Evolutionary conservation across 2,888 invertebrate genomes (phyloP).

Genomic region (Molorchus minor): DNA sequence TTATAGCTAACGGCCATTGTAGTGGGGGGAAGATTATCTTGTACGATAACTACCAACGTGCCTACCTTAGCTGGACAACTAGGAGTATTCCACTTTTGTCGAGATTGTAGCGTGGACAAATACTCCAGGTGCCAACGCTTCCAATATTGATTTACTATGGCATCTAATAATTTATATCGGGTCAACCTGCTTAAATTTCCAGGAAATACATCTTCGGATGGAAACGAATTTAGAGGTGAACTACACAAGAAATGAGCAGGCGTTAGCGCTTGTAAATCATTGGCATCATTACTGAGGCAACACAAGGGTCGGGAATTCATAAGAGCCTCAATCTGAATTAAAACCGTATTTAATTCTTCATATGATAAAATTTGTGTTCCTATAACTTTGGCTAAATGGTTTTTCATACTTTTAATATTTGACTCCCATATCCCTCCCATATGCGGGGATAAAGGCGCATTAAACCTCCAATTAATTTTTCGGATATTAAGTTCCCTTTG

Average conservation of each 20-base stretch:
- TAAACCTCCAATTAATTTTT: background rate
- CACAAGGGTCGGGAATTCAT: background rate
- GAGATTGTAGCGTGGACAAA: constrained; percentile 13
- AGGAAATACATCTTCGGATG: background rate
- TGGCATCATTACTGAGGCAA: constrained; percentile 8
- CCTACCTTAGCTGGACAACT: constrained; percentile 3
- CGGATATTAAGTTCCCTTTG: too few species aligned
- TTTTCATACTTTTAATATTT: background rate
- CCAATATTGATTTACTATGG: constrained; percentile 15
- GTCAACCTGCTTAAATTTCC: background rate
- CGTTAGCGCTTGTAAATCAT: constrained; percentile 29
- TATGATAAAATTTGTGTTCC: background rate
- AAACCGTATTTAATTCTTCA: background rate
- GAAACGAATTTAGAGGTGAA: constrained; percentile 1
- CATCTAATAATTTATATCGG: constrained; percentile 20
- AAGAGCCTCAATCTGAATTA: background rate
- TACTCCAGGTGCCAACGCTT: constrained; percentile 21
- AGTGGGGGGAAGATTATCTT: constrained; percentile 12
- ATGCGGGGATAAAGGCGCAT: background rate
- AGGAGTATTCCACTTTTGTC: constrained; percentile 11
- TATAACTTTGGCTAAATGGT: background rate
- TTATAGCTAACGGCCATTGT: constrained; percentile 15
- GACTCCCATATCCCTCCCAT: background rate
- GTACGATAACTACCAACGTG: background rate
- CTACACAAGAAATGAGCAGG: constrained; percentile 34